A percentile compares a stretch with the other conserved stretches of the same genome.
Conservation (phyloP, 1,140 invertebrate genomes). For the Acromyrmex heyeri region DNA sequence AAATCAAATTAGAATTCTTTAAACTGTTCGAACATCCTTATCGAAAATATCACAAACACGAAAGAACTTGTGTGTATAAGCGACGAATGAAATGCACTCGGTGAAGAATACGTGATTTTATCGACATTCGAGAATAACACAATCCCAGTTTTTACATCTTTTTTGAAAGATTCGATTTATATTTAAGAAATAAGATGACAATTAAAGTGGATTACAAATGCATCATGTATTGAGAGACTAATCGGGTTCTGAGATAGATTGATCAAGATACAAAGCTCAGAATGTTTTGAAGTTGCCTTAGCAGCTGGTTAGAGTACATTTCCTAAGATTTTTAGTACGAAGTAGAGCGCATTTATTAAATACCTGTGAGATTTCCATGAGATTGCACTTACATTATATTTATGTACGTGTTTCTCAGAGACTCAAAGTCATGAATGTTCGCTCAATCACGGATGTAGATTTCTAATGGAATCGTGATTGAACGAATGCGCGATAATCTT, state of each 20-base stretch:
- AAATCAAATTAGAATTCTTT: neutral
- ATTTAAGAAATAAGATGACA: neutral
- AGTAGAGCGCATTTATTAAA: neutral
- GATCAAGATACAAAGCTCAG: neutral
- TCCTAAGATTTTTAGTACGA: constrained; percentile 3
- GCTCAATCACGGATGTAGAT: neutral
- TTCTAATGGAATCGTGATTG: neutral
- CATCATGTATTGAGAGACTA: neutral
- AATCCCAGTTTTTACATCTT: neutral
- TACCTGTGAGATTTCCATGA: neutral
- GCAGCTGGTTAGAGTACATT: neutral
- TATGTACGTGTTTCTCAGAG: neutral
- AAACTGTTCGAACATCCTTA: neutral
- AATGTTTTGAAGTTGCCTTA: constrained; percentile 32
- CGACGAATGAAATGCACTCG: constrained; percentile 52
- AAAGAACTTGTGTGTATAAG: constrained; percentile 5
- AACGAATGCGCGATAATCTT: neutral
- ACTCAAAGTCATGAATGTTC: neutral
- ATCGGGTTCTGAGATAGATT: neutral
- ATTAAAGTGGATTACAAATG: neutral
- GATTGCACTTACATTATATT: constrained; percentile 20
- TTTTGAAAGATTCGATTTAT: neutral
- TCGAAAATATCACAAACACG: neutral
- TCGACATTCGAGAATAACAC: neutral
- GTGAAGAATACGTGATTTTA: neutral